Percentiles rank a stretch among this genome's conserved stretches.
Evolutionary conservation across 2,113 vertebrate genomes (phyloP).

Genomic region (Indicator indicator): DNA sequence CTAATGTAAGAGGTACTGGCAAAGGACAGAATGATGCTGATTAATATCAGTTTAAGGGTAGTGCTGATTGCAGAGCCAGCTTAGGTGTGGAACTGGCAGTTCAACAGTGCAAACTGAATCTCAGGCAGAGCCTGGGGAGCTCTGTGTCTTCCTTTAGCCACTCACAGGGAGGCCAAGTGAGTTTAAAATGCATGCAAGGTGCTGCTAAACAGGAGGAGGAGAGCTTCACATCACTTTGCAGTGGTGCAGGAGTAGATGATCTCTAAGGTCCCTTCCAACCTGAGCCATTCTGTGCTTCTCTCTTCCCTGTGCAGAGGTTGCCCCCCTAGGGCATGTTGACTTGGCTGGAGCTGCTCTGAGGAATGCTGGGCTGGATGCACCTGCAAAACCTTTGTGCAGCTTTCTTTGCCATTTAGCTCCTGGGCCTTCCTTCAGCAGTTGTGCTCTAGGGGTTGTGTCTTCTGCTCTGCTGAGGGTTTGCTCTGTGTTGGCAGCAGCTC

Average conservation of each 20-base stretch:
- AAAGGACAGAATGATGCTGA: background rate
- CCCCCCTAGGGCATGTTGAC: background rate
- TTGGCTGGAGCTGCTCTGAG: background rate
- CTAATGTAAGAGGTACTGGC: accelerated
- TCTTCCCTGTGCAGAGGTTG: too few relatives aligned
- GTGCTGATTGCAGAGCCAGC: background rate
- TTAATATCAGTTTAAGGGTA: background rate
- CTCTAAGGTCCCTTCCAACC: too few relatives aligned
- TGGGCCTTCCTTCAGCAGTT: background rate
- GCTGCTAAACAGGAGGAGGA: background rate
- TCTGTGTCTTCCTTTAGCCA: background rate
- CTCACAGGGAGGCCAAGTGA: background rate
- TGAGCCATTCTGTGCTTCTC: too few relatives aligned
- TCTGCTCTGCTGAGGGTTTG: background rate
- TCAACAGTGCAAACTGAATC: background rate
- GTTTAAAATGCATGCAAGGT: background rate
- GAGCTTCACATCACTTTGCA: background rate
- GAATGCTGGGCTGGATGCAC: background rate
- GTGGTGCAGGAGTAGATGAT: background rate
- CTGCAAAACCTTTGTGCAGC: background rate
- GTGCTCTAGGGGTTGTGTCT: background rate
- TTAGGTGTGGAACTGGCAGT: background rate
- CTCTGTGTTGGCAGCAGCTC: background rate
- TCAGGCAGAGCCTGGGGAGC: background rate
- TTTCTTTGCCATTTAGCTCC: background rate